Conservation (phyloP, 2,797 vertebrate genomes). For the Selene dorsalis region DNA sequence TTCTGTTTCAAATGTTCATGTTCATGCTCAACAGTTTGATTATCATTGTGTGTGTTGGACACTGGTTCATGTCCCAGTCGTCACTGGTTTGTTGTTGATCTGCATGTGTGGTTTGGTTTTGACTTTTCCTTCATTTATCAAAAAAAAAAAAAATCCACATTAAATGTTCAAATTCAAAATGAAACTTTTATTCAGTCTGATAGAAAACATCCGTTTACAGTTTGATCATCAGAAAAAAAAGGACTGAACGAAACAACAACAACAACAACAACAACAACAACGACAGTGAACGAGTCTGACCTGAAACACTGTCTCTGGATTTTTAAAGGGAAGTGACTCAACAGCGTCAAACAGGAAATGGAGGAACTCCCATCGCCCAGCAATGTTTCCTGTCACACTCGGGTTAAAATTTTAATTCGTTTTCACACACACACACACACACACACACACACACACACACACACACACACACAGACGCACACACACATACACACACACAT, state of each 20-base stretch:
- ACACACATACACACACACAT: background rate
- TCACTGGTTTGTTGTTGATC: too few species aligned
- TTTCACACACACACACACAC: slow-evolving; percentile 9
- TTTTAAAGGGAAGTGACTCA: slow-evolving; percentile 11
- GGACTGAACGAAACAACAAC: slow-evolving; percentile 50
- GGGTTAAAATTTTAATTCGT: background rate
- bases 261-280: slow-evolving; percentile 35
- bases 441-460: too few species aligned
- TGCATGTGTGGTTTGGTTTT: too few species aligned
- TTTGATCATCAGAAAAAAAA: slow-evolving; percentile 64
- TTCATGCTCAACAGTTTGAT: too few species aligned
- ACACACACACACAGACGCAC: slow-evolving; percentile 2
- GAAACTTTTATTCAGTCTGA: slow-evolving; percentile 69
- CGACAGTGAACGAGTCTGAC: too few species aligned
- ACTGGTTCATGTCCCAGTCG: too few species aligned
- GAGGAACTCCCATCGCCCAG: slow-evolving; percentile 62
- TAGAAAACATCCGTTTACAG: slow-evolving; percentile 70
- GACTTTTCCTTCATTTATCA: background rate
- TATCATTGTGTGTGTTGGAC: too few species aligned
- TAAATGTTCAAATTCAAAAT: slow-evolving; percentile 43
- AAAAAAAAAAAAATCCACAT: background rate
- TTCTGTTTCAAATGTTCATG: too few species aligned
- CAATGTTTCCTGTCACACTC: slow-evolving; percentile 51
- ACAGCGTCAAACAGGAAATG: slow-evolving; percentile 20
- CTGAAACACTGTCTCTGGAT: background rate